phyloP scores from a whole-genome alignment of 2,113 vertebrate species.

The Cyanoderma ruficeps region DNA sequence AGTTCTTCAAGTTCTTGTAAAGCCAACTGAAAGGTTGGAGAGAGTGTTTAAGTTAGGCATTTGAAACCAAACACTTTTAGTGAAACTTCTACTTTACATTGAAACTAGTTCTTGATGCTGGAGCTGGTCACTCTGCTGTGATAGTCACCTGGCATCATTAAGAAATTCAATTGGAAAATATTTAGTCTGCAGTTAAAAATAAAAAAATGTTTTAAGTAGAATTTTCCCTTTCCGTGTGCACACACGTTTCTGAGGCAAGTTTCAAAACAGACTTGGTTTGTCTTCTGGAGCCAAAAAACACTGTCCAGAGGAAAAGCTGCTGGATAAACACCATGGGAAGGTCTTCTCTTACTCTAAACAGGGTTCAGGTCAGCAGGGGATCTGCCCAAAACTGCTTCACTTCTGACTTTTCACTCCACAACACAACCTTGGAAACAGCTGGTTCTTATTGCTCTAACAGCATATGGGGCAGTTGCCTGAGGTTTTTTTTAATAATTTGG shows the following conservation, averaged over 20 bases:
- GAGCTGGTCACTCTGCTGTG: neutral
- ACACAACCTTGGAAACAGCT: neutral
- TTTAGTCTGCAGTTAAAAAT: neutral
- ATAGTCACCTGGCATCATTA: neutral
- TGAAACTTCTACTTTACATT: neutral
- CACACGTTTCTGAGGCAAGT: neutral
- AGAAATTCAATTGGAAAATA: neutral
- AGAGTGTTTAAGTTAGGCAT: neutral
- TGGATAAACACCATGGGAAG: neutral
- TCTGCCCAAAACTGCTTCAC: neutral
- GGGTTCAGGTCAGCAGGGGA: neutral
- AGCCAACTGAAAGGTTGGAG: constrained; percentile 82
- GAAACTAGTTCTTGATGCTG: neutral
- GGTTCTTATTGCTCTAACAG: neutral
- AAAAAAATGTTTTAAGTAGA: neutral
- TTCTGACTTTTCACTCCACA: neutral
- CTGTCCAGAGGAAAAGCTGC: neutral
- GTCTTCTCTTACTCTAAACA: neutral
- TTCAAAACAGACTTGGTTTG: neutral
- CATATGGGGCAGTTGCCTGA: neutral
- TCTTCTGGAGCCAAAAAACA: neutral
- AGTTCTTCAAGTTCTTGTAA: constrained; percentile 98
- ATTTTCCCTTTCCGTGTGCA: neutral
- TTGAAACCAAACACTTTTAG: neutral
- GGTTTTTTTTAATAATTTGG: neutral